Base-by-base conservation (phyloP, 2,113 vertebrate genomes). In the Neolamprologus brichardi region DNA sequence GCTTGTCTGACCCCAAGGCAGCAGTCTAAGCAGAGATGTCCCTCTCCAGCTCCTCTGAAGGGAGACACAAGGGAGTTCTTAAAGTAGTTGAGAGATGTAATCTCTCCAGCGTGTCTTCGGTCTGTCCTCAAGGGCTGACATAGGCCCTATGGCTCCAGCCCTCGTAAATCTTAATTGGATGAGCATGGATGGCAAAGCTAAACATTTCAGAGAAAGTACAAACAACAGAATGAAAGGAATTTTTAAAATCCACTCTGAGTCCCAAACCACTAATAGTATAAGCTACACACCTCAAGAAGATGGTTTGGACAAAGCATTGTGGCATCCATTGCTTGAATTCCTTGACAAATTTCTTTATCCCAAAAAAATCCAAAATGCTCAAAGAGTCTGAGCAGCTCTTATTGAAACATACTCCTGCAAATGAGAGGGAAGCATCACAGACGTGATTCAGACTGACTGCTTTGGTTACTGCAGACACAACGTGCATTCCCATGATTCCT, bases 401-500 rank as follows among this genome's bases (percentile, higher is more conserved):
- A 39, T 12, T 72, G 58, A 85, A 41, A 49, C 39, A 39, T 70
- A 82, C 81, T 18, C 37, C 75, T 2, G 6, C 51, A 72, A 88
- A 52, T 25, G 52, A 70, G 75, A 83, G 30, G 17, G 23, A 82
- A 87, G 64, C 75, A 58, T 75, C 56, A 72, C 4, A 46, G 81
- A 86, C 82, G 78, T 88, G 13, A 87, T 82, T 62, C 54, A 54
- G 77, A 91, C 53, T 46, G 72, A 82, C 82, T 82, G 30, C 51
- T 88, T 37, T 30, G 37, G 77, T 88, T 82, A 53, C 78, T 34
- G 60, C 39, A 85, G 84, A 93, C 90, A 84, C 41, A 86, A 70
- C 54, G 56, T 20, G 12, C 82, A 79, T 91, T 94, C 87, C 62
- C 89, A 67, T 86, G 82, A 90, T 87, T 92, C 89, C 84, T 18